phyloP scores from a whole-genome alignment of 2,888 invertebrate genomes.

The Xestoiulus laeticollis region DNA sequence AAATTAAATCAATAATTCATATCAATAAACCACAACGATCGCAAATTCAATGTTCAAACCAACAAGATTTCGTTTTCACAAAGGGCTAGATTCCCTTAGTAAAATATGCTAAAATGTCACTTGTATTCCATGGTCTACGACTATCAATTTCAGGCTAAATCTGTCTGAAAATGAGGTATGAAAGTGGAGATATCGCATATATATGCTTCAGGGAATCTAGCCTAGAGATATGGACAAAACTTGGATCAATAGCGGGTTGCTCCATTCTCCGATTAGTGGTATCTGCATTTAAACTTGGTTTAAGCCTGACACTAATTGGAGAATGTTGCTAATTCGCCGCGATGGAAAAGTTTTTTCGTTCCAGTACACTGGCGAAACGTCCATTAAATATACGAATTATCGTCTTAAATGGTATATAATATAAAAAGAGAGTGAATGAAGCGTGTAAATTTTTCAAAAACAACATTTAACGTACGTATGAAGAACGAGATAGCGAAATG shows the following conservation, averaged over 20 bases:
- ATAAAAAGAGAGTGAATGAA: conserved; percentile 23
- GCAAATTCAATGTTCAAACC: too few species aligned
- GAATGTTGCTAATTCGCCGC: not conserved
- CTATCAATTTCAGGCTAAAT: too few species aligned
- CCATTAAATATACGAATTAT: not conserved
- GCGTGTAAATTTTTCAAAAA: conserved; percentile 28
- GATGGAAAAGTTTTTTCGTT: not conserved
- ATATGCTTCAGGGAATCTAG: too few species aligned
- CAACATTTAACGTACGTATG: conserved; percentile 29
- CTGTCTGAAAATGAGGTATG: too few species aligned
- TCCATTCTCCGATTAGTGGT: not conserved
- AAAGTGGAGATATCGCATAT: too few species aligned
- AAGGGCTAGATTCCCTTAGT: too few species aligned
- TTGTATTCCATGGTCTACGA: too few species aligned
- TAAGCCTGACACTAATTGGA: not conserved
- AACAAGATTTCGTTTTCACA: too few species aligned
- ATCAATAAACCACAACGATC: too few species aligned
- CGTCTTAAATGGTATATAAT: not conserved
- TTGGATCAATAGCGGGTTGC: not conserved
- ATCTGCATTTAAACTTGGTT: not conserved
- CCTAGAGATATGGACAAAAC: not conserved
- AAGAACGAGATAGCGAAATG: conserved; percentile 41
- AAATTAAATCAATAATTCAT: too few species aligned
- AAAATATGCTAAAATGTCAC: too few species aligned
- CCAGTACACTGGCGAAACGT: too few species aligned